Percentiles rank a stretch among this genome's conserved stretches.
phyloP scores from a whole-genome alignment of 2,797 vertebrate species.

The Gadopsis marmoratus region DNA sequence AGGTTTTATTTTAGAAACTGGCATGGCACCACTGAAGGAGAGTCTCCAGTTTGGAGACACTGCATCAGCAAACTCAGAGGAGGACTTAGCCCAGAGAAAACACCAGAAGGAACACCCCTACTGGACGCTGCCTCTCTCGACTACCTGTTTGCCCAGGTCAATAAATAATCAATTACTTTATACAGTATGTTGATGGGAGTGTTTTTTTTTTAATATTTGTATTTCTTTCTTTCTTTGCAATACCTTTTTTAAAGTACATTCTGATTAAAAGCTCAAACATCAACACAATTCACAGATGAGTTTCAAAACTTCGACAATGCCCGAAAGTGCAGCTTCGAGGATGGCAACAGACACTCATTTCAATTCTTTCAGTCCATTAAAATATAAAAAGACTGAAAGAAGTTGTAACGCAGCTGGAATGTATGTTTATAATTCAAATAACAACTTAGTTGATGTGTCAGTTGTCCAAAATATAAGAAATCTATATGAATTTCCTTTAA shows the following conservation, averaged over 20 bases:
- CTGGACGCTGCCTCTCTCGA: slow-evolving; percentile 91
- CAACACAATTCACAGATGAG: slow-evolving; percentile 8
- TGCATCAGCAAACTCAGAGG: slow-evolving; percentile 90
- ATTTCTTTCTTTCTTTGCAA: neutral
- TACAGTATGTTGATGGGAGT: neutral
- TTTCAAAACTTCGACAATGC: slow-evolving; percentile 42
- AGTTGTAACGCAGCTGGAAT: neutral
- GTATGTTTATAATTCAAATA: neutral
- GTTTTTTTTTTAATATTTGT: neutral
- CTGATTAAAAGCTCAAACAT: neutral
- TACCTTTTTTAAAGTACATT: slow-evolving; percentile 10
- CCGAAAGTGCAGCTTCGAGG: slow-evolving; percentile 27
- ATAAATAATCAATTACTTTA: neutral
- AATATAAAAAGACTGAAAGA: neutral
- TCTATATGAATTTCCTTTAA: neutral
- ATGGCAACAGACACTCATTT: neutral
- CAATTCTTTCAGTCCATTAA: neutral
- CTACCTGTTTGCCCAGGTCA: slow-evolving; percentile 96
- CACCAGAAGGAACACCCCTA: slow-evolving; percentile 90
- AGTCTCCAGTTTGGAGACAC: slow-evolving; percentile 94
- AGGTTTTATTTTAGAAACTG: slow-evolving; percentile 98
- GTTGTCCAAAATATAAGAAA: neutral
- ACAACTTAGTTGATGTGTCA: neutral
- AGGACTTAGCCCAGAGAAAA: slow-evolving; percentile 82
- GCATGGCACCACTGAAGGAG: slow-evolving; percentile 95